Percentiles rank a stretch among this genome's conserved stretches.
Conservation (phyloP, 2,797 vertebrate genomes). For the Eupleurogrammus muticus region DNA sequence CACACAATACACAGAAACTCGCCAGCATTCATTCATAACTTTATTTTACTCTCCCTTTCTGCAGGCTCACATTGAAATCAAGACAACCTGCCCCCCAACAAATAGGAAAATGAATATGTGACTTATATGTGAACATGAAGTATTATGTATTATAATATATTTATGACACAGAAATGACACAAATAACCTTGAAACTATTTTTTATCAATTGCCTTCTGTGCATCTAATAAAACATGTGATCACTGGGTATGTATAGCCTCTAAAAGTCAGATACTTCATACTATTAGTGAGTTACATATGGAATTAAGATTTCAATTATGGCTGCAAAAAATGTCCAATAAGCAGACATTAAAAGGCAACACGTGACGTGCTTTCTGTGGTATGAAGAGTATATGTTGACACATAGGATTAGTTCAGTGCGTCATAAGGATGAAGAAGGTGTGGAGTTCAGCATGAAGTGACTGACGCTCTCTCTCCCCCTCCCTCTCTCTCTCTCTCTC, state of each 20-base stretch:
- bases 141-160: no score
- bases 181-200: not conserved
- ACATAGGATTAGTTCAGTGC: not conserved
- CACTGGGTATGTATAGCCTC: not conserved
- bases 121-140: no score
- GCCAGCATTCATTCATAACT: conserved; percentile 63
- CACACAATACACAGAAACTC: conserved; percentile 56
- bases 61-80: conserved; percentile 32
- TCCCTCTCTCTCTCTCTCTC: not conserved
- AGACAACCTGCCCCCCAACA: conserved; percentile 28
- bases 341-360: no score
- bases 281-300: not conserved
- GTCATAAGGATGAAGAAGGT: conserved; percentile 1
- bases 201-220: not conserved
- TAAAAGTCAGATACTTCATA: not conserved
- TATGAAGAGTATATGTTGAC: no score
- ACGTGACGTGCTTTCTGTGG: no score
- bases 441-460: conserved; percentile 1
- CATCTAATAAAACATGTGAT: not conserved
- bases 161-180: no score
- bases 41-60: conserved; percentile 19
- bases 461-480: not conserved
- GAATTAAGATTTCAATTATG: not conserved
- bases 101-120: not conserved
- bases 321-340: no score